A percentile compares a stretch with the other conserved stretches of the same genome.
Conservation (phyloP, 2,113 vertebrate genomes). For the Nothobranchius furzeri region DNA sequence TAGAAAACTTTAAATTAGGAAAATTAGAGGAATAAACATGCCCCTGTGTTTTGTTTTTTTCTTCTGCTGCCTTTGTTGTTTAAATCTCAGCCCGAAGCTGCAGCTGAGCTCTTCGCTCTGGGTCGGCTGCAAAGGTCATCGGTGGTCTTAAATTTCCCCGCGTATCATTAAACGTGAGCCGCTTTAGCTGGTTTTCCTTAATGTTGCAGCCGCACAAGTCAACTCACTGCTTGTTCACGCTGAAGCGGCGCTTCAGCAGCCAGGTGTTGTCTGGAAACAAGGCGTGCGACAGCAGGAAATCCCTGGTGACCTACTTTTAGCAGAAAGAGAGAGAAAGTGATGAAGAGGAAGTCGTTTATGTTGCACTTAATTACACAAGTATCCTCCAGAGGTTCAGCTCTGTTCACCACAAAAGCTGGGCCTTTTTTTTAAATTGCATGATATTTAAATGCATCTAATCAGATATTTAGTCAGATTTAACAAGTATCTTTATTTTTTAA, state of each 20-base stretch:
- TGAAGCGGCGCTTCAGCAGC: conserved; percentile 43
- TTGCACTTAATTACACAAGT: conserved; percentile 27
- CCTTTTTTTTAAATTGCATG: background rate
- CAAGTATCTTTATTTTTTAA: too few species aligned
- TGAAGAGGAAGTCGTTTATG: conserved; percentile 61
- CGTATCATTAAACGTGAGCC: conserved; percentile 15
- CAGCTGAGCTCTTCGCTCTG: conserved; percentile 22
- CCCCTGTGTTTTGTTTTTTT: conserved; percentile 61
- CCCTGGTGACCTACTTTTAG: conserved; percentile 78
- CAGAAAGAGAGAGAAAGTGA: conserved; percentile 49
- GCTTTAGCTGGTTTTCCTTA: conserved; percentile 27
- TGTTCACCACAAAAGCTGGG: background rate
- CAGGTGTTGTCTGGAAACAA: conserved; percentile 59
- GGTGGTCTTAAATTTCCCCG: conserved; percentile 25
- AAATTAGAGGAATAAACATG: conserved; percentile 62
- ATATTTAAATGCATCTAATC: too few species aligned
- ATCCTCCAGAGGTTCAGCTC: conserved; percentile 19
- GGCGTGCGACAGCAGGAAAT: conserved; percentile 73
- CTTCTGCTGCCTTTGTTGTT: conserved; percentile 17
- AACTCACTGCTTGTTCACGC: conserved; percentile 5
- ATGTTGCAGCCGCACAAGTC: conserved; percentile 21
- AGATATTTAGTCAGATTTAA: too few species aligned
- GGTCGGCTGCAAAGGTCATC: conserved; percentile 22
- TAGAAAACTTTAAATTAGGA: conserved; percentile 65
- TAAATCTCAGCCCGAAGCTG: conserved; percentile 56